phyloP scores from a whole-genome alignment of 1,140 invertebrate genomes.

The Alviniconcha marisindica region DNA sequence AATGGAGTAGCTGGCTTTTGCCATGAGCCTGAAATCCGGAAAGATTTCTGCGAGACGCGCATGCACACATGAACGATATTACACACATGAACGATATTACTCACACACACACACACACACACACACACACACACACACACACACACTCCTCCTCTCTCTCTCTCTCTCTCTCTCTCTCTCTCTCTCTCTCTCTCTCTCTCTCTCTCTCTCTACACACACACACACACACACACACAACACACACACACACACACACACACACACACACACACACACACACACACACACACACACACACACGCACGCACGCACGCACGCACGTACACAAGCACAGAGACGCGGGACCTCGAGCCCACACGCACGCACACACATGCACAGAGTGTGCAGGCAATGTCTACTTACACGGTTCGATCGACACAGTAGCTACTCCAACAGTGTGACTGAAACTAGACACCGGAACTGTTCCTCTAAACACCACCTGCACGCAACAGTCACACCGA shows the following conservation, averaged over 20 bases:
- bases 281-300: background rate
- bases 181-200: slow-evolving; percentile 5
- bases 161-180: background rate
- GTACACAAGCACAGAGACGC: background rate
- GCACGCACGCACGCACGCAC: background rate
- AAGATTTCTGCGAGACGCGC: background rate
- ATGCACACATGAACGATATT: background rate
- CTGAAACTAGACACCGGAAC: no score
- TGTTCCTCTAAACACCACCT: no score
- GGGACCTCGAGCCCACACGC: no score
- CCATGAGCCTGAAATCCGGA: background rate
- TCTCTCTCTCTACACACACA: background rate
- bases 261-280: background rate
- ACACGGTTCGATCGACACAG: no score
- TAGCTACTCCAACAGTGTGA: no score
- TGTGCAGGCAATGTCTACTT: no score
- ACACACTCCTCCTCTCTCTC: background rate
- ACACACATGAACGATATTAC: background rate
- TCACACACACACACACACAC: slow-evolving; percentile 12
- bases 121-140: slow-evolving; percentile 14
- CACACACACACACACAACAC: no score
- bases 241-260: background rate
- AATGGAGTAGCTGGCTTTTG: background rate
- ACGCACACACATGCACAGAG: no score
- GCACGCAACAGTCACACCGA: no score